Conservation (phyloP, 2,888 invertebrate genomes). For the Protonemura montana region DNA sequence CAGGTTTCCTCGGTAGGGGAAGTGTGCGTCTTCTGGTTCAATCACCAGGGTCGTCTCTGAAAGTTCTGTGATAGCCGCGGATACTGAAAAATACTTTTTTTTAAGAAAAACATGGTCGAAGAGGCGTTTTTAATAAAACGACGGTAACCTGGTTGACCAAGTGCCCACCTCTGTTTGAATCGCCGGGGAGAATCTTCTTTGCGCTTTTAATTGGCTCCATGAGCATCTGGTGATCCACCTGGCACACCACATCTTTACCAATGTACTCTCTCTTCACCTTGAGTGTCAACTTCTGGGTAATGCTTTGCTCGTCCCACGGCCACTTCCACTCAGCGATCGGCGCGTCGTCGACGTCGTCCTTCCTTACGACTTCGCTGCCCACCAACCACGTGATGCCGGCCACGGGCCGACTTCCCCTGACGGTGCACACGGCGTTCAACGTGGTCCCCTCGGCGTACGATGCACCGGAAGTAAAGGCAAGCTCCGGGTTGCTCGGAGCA, state of each 20-base stretch:
- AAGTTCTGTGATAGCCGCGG: too few relatives aligned
- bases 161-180: neutral
- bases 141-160: too few relatives aligned
- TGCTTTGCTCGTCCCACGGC: slow-evolving; percentile 16
- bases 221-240: neutral
- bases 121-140: too few relatives aligned
- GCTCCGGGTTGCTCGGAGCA: neutral
- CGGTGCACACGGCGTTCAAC: slow-evolving; percentile 20
- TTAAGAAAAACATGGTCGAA: too few relatives aligned
- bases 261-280: slow-evolving; percentile 9
- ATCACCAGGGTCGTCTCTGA: neutral
- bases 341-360: slow-evolving; percentile 21
- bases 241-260: slow-evolving; percentile 21
- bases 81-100: too few relatives aligned
- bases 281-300: slow-evolving; percentile 25
- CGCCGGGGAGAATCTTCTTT: neutral
- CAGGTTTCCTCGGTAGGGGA: slow-evolving; percentile 13
- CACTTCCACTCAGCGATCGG: slow-evolving; percentile 16
- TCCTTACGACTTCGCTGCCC: slow-evolving; percentile 14
- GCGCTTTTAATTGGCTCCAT: neutral
- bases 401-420: neutral
- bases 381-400: slow-evolving; percentile 22
- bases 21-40: neutral
- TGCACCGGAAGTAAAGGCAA: neutral
- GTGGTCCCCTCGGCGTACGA: slow-evolving; percentile 26